These are phyloP conservation scores for Monochamus alternatus DNA, from an alignment of 2,888 invertebrate species.

Conservation along the genomic window DNA sequence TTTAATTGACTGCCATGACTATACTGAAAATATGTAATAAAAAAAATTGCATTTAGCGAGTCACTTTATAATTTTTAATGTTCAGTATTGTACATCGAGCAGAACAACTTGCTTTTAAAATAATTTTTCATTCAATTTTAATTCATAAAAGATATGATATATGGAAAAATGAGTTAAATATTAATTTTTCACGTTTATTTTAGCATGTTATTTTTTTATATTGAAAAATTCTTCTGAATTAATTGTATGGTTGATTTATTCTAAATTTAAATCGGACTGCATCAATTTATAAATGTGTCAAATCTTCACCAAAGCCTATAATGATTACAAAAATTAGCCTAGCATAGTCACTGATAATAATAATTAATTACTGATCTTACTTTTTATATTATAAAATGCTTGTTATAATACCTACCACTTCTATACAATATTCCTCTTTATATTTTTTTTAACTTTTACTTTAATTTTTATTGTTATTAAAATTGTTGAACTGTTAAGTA, in stretches of 20 bases:
- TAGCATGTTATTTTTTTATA: background rate
- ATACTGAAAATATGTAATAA: background rate
- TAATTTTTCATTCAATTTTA: background rate
- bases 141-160: background rate
- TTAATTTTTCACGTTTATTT: background rate
- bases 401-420: too few species aligned
- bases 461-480: slow-evolving; percentile 10
- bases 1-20: background rate
- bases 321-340: background rate
- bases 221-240: background rate
- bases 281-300: slow-evolving; percentile 4
- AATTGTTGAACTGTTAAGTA: slow-evolving; percentile 20
- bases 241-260: background rate
- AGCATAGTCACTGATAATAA: background rate
- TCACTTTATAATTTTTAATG: background rate
- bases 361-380: too few species aligned
- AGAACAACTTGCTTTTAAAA: background rate
- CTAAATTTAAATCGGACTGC: slow-evolving; percentile 9
- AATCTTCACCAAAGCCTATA: slow-evolving; percentile 7
- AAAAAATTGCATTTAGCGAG: background rate
- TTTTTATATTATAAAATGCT: too few species aligned
- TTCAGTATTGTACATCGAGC: background rate
- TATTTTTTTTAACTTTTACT: background rate
- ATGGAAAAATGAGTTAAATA: background rate
- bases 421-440: too few species aligned